Conservation (phyloP, 2,113 vertebrate genomes). For the Pomatorhinus ruficollis region DNA sequence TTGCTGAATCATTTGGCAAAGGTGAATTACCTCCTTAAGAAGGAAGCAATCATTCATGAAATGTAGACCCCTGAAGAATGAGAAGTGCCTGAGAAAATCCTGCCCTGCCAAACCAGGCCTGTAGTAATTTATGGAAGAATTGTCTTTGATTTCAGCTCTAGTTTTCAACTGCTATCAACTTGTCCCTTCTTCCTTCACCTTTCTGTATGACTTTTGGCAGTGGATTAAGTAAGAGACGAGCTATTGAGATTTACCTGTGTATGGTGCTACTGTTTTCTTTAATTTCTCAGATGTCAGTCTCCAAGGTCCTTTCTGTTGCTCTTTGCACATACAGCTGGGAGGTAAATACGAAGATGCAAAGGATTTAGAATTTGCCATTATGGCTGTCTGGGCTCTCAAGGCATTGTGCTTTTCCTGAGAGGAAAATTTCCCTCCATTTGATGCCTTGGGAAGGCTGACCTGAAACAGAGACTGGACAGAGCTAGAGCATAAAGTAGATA, state of each 20-base stretch:
- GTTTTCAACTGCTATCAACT: neutral
- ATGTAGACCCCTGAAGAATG: neutral
- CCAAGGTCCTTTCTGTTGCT: neutral
- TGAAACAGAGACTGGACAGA: no score
- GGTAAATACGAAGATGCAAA: neutral
- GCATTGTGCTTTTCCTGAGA: neutral
- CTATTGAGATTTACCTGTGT: neutral
- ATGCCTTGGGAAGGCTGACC: no score
- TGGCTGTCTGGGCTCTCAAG: neutral
- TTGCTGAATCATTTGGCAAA: neutral
- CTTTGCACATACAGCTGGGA: neutral
- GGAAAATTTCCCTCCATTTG: neutral
- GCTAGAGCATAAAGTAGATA: no score
- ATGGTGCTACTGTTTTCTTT: neutral
- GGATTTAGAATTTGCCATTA: neutral
- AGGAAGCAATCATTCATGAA: neutral
- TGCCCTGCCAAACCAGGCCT: neutral
- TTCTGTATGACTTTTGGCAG: neutral
- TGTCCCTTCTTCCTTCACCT: neutral
- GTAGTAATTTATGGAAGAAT: neutral
- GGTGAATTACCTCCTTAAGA: neutral
- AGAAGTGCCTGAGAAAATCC: neutral
- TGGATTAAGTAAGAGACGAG: neutral
- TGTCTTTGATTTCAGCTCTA: neutral
- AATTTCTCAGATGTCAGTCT: neutral